Base-by-base conservation (phyloP, 2,888 invertebrate species). In the Phalera bucephala region DNA sequence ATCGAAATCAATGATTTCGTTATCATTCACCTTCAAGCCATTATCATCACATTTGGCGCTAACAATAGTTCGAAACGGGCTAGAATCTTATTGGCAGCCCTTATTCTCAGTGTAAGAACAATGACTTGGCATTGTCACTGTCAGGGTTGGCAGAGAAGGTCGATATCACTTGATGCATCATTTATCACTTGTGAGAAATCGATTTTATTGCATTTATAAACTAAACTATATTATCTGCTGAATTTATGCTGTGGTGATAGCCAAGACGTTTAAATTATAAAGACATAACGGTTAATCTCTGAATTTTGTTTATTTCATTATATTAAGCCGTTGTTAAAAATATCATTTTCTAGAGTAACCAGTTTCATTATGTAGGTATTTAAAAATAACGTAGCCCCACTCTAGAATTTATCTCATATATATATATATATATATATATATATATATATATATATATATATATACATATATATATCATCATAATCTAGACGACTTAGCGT, bases 91-190 rank as follows among this genome's bases (percentile, higher is more conserved):
- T 77, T 79, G 81, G 80, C 82, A 80, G 44, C 61, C 64, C 64
- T 65, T 61, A 44, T 54, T 63, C 73, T 68, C 56, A 48, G 33
- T 14, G 27, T 4, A 3, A 12, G 56, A 72, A 80, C 78, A 78
- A 80, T 82, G 78, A 68, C 80, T 84, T 86, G 86, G 80, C 84
- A 82, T 58, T 80, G 75, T 73, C 74, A 73, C 61, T 72, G 64
- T 49, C 51, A 55, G 40, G 51, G 49, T 56, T 72, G 69, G 59
- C 64, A 52, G 37, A 39, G 31, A 43, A 32, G 54, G 42, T 41
- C 47, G 42, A 52, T 45, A 54, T 62, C 59, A 61, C 39, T 43
- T 45, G 42, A 34, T 34, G 39, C 36, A 50, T 46, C 52, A 54
- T 55, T 40, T 40, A 46, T 57, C 55, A 59, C 40, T 51, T 31